phyloP scores from a whole-genome alignment of 2,113 vertebrate species.

The Enhydra lutris region DNA sequence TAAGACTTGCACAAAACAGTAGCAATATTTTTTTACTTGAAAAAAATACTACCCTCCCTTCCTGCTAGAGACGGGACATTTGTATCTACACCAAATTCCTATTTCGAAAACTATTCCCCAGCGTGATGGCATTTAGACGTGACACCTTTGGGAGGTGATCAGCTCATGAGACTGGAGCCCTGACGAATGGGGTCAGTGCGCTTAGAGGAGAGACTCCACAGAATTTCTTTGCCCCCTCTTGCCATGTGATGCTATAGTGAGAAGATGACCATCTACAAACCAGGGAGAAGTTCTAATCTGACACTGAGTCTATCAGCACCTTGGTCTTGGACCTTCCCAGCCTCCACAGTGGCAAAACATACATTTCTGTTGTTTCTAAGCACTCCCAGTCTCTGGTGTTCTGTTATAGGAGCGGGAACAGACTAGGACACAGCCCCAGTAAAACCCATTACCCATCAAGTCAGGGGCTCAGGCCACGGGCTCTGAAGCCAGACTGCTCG shows the following conservation, averaged over 20 bases:
- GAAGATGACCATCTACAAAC: background rate
- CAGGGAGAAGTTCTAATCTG: background rate
- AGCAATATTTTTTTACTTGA: background rate
- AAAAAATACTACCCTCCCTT: background rate
- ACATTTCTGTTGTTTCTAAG: background rate
- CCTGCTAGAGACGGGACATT: background rate
- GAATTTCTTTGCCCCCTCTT: background rate
- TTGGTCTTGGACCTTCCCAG: background rate
- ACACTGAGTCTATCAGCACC: background rate
- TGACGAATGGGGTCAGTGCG: background rate
- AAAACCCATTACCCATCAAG: background rate
- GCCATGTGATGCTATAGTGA: background rate
- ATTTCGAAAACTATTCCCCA: background rate
- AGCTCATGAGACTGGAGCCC: background rate
- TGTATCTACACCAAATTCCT: background rate
- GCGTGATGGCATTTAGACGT: background rate
- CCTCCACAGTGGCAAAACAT: background rate
- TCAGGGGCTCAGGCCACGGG: background rate
- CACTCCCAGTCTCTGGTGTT: background rate
- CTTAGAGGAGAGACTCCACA: background rate
- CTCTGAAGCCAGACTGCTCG: background rate
- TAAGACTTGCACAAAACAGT: background rate
- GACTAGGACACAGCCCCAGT: background rate
- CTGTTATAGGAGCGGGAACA: background rate
- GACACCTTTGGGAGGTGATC: background rate